Evolutionary conservation across 2,797 vertebrate genomes (phyloP).

Genomic region (Anabas testudineus): DNA sequence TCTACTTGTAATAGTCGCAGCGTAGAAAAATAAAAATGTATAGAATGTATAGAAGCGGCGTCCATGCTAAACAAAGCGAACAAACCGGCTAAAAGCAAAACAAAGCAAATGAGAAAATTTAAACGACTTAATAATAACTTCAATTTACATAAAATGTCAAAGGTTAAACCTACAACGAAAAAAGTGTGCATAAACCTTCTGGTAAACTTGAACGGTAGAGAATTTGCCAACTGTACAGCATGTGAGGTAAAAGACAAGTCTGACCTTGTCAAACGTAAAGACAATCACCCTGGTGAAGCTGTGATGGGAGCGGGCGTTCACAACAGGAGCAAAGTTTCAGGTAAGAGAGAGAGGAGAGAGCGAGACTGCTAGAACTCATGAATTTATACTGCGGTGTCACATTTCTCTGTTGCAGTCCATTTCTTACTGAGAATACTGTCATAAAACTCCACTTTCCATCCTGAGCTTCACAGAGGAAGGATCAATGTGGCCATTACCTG

Average conservation of each 20-base stretch:
- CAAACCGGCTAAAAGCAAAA: too few relatives aligned
- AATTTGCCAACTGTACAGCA: background rate
- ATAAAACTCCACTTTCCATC: slow-evolving; percentile 60
- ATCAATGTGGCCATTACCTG: slow-evolving; percentile 72
- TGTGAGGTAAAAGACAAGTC: slow-evolving; percentile 18
- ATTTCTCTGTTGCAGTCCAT: slow-evolving; percentile 60
- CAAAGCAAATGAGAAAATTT: too few relatives aligned
- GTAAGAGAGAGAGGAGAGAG: slow-evolving; percentile 12
- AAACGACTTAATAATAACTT: too few relatives aligned
- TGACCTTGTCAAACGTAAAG: slow-evolving; percentile 57
- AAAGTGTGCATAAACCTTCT: too few relatives aligned
- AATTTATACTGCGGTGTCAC: slow-evolving; percentile 67
- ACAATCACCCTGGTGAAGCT: slow-evolving; percentile 21
- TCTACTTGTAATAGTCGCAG: too few relatives aligned
- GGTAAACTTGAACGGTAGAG: background rate
- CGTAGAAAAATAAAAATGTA: too few relatives aligned
- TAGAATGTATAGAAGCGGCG: too few relatives aligned
- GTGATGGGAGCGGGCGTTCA: slow-evolving; percentile 26
- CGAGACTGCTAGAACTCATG: slow-evolving; percentile 32
- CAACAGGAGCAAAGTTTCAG: slow-evolving; percentile 44
- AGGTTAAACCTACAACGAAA: too few relatives aligned
- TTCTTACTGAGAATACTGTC: slow-evolving; percentile 61
- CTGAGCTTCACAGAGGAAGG: slow-evolving; percentile 46
- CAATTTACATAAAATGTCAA: too few relatives aligned
- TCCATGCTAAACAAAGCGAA: too few relatives aligned